Evolutionary conservation across 2,113 vertebrate genomes (phyloP).

Genomic region (Bos javanicus): DNA sequence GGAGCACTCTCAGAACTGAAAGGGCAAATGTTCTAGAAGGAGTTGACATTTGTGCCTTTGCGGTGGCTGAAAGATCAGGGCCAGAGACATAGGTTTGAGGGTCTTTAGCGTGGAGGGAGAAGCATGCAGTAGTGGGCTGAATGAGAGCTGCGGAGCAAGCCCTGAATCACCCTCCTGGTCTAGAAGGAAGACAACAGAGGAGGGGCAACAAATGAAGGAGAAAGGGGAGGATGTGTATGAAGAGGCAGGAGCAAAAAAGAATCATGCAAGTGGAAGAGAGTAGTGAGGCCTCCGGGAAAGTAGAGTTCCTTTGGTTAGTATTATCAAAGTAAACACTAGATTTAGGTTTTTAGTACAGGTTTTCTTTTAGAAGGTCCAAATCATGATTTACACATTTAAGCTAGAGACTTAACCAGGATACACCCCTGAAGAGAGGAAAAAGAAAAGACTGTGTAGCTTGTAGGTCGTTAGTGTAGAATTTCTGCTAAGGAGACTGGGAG

Average conservation of each 20-base stretch:
- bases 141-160: background rate
- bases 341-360: slow-evolving; percentile 19
- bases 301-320: background rate
- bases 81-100: background rate
- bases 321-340: slow-evolving; percentile 32
- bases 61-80: background rate
- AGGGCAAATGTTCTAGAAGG: background rate
- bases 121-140: background rate
- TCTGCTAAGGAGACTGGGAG: background rate
- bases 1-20: background rate
- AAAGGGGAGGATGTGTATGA: background rate
- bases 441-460: background rate
- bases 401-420: background rate
- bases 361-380: slow-evolving; percentile 29
- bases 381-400: slow-evolving; percentile 5
- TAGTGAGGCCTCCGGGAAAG: background rate
- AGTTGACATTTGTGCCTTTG: slow-evolving; percentile 21
- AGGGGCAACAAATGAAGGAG: background rate
- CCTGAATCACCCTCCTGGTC: background rate
- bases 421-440: background rate
- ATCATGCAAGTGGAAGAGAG: background rate
- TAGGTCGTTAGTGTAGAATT: background rate
- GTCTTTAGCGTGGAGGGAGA: background rate
- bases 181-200: background rate
- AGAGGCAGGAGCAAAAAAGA: background rate